Evolutionary conservation across 2,113 vertebrate genomes (phyloP), one percentile per base, ranked within the genome.

Genomic region (Neogale vison): DNA sequence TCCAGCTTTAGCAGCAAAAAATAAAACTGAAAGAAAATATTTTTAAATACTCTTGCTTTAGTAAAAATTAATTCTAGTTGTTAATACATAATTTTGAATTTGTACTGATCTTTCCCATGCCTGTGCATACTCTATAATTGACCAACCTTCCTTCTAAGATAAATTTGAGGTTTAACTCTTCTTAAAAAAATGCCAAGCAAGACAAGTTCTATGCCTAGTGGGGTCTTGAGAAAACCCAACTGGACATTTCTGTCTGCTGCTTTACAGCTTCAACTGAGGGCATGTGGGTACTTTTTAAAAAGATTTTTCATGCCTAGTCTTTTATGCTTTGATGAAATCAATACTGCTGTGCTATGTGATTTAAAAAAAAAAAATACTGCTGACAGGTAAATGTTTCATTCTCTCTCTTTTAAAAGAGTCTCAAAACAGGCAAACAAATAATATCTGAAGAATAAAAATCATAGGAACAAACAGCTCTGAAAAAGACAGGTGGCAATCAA

Each of bases 401-500:
- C 61, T 95, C 13, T 96, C 77, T 86, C 55, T 13, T 42, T 72
- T 39, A 47, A 96, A 84, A 97, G 87, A 61, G 96, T 76, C 90
- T 94, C 86, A 89, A 95, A 94, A 95, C 88, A 94, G 94, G 36
- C 20, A 96, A 97, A 97, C 76, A 93, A 92, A 34, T 93, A 95
- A 34, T 93, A 69, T 67, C 69, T 85, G 26, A 98, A 95, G 97
- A 96, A 83, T 82, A 34, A 96, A 89, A 87, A 81, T 88, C 15
- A 52, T 18, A 93, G 95, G 87, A 71, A 96, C 87, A 97, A 98
- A 95, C 50, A 96, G 89, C 88, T 96, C 42, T 96, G 55, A 91
- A 96, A 97, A 67, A 59, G 45, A 67, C 89, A 98, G 94, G 71
- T 98, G 88, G 88, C 80, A 96, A 82, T 96, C 97, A 95, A 98